Base-by-base conservation (phyloP, 35 echinoderm and acorn worm genomes). In the Apostichopus californicus region DNA sequence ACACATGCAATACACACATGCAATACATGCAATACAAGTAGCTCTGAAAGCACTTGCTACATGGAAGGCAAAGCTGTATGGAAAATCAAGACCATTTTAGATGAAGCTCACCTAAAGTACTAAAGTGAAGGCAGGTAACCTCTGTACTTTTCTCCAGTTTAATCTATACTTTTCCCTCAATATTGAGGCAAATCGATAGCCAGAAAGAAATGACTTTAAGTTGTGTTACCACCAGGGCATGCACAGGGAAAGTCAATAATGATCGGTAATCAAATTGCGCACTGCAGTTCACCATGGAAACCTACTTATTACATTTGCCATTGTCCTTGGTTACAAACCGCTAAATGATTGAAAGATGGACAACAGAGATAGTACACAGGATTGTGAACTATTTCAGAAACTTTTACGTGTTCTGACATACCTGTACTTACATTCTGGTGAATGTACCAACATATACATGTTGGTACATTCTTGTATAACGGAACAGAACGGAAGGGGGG, bases 81-180 rank as follows among this genome's bases (percentile, higher is more conserved):
- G 58, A 8, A 12, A 61, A 61, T 12, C 7, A 61, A 11, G 12
- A 61, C 58, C 58, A 61, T 8, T 12, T 61, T 61, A 9, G 0
- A 46, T 11, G 0, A 18, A 75, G 71, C 71, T 75, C 18, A 75
- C 15, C 0, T 24, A 75, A 75, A 18, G 1, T 22, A 75, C 71
- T n/a, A 75, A 20, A 22, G 71, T 75, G 14, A 13, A 22, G 70
- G 71, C 21, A 75, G 71, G 71, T 75, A n/a, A 75, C 6, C 11
- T 75, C n/a, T 75, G 71, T 14, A 75, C 71, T 75, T 75, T 73
- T 75, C 18, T 18, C 21, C 6, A 18, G 71, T 75, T 75, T 75
- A 75, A 75, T 75, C 71, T 18, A 75, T 75, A 75, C 17, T 75
- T 75, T 75, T 75, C 71, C 71, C 14, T 75, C 71, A 75, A 75